Percentiles rank a stretch among this genome's conserved stretches.
phyloP scores from a whole-genome alignment of 1,140 invertebrate genomes.

The Megalopta genalis region DNA sequence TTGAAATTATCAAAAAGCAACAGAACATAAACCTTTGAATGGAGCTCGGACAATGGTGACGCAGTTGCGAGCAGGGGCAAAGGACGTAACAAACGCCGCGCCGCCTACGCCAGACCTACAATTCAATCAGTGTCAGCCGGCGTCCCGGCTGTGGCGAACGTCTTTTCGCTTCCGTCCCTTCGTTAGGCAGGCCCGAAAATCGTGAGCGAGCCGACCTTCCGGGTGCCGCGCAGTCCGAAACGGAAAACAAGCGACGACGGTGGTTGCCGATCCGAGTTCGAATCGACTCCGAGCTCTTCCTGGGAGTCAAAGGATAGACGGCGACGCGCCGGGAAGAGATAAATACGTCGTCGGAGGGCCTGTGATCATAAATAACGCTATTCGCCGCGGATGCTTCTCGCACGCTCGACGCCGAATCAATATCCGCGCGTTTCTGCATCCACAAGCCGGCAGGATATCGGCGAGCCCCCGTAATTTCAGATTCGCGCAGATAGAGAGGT shows the following conservation, averaged over 20 bases:
- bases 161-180: background rate
- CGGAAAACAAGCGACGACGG: too few relatives aligned
- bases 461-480: background rate
- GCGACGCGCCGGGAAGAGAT: conserved; percentile 7
- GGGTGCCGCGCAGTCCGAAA: background rate
- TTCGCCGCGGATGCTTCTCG: background rate
- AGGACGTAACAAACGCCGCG: background rate
- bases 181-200: background rate
- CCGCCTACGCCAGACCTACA: background rate
- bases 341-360: conserved; percentile 7
- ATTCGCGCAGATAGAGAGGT: background rate
- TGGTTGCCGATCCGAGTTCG: too few relatives aligned
- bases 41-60: background rate
- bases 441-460: background rate
- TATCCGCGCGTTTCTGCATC: conserved; percentile 17
- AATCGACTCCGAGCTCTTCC: background rate
- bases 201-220: background rate
- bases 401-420: conserved; percentile 1
- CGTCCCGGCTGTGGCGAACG: background rate
- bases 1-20: background rate
- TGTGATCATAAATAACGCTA: conserved; percentile 32
- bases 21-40: background rate
- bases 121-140: background rate
- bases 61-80: background rate
- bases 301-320: conserved; percentile 17